Conservation (phyloP, 2,113 vertebrate species). For the Pleuronectes platessa region DNA sequence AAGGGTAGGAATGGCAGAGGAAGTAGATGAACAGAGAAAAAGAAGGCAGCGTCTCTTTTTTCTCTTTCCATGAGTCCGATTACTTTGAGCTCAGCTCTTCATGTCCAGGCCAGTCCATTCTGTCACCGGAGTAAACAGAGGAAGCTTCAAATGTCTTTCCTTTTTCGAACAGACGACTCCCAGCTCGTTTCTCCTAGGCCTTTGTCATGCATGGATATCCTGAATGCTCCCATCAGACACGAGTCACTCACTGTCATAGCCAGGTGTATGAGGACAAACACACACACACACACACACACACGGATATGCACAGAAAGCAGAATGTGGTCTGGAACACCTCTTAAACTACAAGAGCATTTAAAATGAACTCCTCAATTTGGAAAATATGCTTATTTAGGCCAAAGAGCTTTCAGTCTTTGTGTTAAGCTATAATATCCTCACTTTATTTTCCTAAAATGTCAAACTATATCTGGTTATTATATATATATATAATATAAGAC, state of each 20-base stretch:
- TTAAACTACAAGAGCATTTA: conserved; percentile 14
- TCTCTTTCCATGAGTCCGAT: conserved; percentile 53
- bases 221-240: conserved; percentile 64
- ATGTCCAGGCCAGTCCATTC: conserved; percentile 54
- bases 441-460: background rate
- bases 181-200: conserved; percentile 52
- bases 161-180: conserved; percentile 66
- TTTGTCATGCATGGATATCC: conserved; percentile 64
- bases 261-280: conserved; percentile 13
- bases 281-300: conserved; percentile 13
- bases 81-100: conserved; percentile 54
- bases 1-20: conserved; percentile 51
- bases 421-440: background rate
- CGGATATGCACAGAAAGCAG: conserved; percentile 1
- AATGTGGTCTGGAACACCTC: conserved; percentile 3
- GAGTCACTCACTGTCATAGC: background rate
- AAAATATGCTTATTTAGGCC: background rate
- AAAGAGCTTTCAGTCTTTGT: background rate
- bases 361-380: background rate
- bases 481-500: too few relatives aligned
- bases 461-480: background rate
- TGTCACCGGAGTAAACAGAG: conserved; percentile 78
- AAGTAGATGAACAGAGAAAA: conserved; percentile 66
- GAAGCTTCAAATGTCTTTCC: conserved; percentile 75
- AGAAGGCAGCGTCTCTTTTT: conserved; percentile 48